A percentile compares a stretch with the other conserved stretches of the same genome.
These are phyloP conservation scores for Oligia fasciuncula DNA, from an alignment of 2,888 invertebrate species.

Conservation along the genomic window DNA sequence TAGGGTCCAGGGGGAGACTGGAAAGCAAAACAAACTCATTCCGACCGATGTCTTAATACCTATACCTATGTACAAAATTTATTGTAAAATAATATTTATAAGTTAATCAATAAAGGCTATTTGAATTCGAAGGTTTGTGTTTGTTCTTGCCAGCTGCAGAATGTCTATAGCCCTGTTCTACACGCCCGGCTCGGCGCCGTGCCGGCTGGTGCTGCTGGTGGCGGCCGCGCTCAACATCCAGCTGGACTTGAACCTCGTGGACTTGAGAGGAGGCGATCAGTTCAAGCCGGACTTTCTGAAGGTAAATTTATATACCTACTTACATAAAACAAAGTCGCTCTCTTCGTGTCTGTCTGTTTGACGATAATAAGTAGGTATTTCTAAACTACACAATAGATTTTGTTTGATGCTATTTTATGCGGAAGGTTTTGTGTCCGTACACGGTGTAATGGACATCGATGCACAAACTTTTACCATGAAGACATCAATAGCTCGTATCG, in stretches of 20 bases:
- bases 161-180: conserved; percentile 90
- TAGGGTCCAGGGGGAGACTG: neutral
- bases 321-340: too few species aligned
- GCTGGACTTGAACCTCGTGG: conserved; percentile 89
- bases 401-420: neutral
- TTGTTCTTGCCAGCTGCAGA: conserved; percentile 73
- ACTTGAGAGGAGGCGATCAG: conserved; percentile 90
- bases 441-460: too few species aligned
- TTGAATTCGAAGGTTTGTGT: neutral
- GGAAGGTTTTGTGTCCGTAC: too few species aligned
- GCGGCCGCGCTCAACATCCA: conserved; percentile 91
- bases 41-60: neutral
- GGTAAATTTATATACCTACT: conserved; percentile 78
- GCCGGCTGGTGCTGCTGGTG: conserved; percentile 90
- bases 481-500: too few species aligned
- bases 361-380: neutral
- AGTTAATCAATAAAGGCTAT: neutral
- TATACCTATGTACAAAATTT: neutral
- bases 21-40: neutral
- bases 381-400: neutral
- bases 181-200: conserved; percentile 90
- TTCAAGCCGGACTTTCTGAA: conserved; percentile 91
- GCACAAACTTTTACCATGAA: too few species aligned
- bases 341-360: neutral
- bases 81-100: neutral